Conservation (phyloP, 2,797 vertebrate genomes). For the Oryzias sinensis region DNA sequence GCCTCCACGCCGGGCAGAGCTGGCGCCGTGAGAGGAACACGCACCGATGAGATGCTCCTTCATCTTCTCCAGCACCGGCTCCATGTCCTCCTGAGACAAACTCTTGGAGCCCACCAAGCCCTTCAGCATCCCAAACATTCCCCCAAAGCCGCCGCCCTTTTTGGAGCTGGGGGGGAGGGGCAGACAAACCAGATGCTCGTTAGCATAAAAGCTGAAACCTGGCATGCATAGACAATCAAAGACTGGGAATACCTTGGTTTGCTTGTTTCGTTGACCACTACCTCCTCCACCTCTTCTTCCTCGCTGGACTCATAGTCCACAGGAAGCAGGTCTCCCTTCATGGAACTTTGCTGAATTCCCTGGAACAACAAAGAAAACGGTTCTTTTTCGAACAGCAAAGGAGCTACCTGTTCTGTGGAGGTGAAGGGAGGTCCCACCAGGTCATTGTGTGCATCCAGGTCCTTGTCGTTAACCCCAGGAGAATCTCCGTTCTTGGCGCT, state of each 20-base stretch:
- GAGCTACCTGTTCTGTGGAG: background rate
- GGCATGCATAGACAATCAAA: background rate
- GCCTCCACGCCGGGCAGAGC: too few relatives aligned
- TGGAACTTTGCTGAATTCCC: constrained; percentile 70
- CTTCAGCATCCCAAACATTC: constrained; percentile 98
- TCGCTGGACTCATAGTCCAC: constrained; percentile 91
- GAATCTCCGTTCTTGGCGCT: constrained; percentile 82
- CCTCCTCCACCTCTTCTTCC: constrained; percentile 68
- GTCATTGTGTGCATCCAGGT: constrained; percentile 71
- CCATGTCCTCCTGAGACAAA: constrained; percentile 90
- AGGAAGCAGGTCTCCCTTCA: constrained; percentile 86
- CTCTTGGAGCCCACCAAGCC: constrained; percentile 97
- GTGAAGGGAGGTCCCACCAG: constrained; percentile 53
- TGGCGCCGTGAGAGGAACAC: background rate
- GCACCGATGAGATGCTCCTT: constrained; percentile 94
- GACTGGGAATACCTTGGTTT: constrained; percentile 56
- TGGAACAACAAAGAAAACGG: constrained; percentile 31
- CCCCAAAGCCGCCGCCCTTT: constrained; percentile 85
- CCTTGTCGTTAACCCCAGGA: constrained; percentile 58
- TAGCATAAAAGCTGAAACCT: background rate
- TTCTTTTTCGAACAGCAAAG: too few relatives aligned
- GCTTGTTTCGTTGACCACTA: constrained; percentile 50
- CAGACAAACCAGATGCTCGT: background rate
- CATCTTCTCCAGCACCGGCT: constrained; percentile 95
- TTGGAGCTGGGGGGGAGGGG: constrained; percentile 72